Evolutionary conservation across 2,113 vertebrate species (phyloP), one percentile per base, ranked within the genome.

Genomic region (Cyanoderma ruficeps): DNA sequence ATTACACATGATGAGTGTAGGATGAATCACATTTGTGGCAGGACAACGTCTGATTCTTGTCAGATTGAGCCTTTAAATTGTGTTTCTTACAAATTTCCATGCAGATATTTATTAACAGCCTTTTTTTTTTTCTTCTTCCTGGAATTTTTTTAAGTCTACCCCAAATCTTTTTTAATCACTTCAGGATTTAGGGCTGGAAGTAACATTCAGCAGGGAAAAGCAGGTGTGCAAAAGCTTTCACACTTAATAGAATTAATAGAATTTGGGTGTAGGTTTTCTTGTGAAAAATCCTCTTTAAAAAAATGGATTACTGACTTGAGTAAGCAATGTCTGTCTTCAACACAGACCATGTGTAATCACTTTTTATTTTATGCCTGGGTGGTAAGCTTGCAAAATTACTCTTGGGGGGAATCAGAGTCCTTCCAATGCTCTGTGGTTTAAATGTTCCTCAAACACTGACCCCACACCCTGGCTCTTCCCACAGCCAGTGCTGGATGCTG

Each of bases 211-310:
- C 13, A 55, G 28, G 37, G 31, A 60, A 79, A 83, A 65, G 10
- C 11, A 23, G 41, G 6, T 49, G 47, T 59, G 31, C 21, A 42
- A 47, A 90, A 47, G 21, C 50, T 83, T 74, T 23, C 31, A 27
- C 50, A 16, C 8, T 23, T 57, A 49, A 85, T 42, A 16, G 30
- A 56, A 15, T 41, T 68, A n/a, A 47, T 47, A 49, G 41, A 79
- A 69, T 76, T 86, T 77, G 42, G 3, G 5, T 41, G 10, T 27
- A 20, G 10, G 15, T 19, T 49, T 86, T 59, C 37, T 68, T 24
- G 19, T 65, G 50, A 70, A 63, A 86, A 96, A n/a, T n/a, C 42
- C n/a, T 65, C 35, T 86, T 79, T 77, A 39, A 71, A 84, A 84
- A 57, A 15, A 16, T 0, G 6, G 7, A 30, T 80, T 80, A 39